phyloP scores from a whole-genome alignment of 2,888 invertebrate species.

The Rotaria magnacalcarata region DNA sequence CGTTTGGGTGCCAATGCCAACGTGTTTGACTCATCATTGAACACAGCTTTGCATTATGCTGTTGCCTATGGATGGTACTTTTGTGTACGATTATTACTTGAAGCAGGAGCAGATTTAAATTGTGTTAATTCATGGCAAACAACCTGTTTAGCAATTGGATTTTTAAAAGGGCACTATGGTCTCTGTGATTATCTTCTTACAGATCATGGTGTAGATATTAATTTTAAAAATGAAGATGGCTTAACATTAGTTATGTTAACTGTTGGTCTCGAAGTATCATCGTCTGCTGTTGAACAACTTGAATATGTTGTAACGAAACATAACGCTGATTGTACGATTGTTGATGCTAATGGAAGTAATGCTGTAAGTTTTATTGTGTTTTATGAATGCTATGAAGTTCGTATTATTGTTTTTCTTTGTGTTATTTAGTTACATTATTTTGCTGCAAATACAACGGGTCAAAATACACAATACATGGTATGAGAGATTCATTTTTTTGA shows the following conservation, averaged over 20 bases:
- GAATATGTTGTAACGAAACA: slow-evolving; percentile 43
- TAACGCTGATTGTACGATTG: slow-evolving; percentile 34
- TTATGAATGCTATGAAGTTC: too few relatives aligned
- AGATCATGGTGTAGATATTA: slow-evolving; percentile 38
- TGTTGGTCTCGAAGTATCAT: slow-evolving; percentile 14
- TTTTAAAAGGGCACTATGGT: slow-evolving; percentile 45
- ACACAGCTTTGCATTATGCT: slow-evolving; percentile 62
- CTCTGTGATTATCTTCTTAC: slow-evolving; percentile 43
- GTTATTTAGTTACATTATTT: slow-evolving; percentile 43
- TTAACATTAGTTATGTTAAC: slow-evolving; percentile 44
- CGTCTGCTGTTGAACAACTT: slow-evolving; percentile 38
- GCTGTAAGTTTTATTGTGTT: neutral
- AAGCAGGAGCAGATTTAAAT: slow-evolving; percentile 43
- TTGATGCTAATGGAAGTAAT: slow-evolving; percentile 39
- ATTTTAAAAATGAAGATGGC: slow-evolving; percentile 43
- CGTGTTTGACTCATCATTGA: slow-evolving; percentile 61
- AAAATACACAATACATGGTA: neutral
- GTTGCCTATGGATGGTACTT: slow-evolving; percentile 64
- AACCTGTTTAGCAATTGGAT: slow-evolving; percentile 38
- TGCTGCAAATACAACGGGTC: slow-evolving; percentile 8
- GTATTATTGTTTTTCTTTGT: neutral
- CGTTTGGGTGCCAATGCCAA: slow-evolving; percentile 60
- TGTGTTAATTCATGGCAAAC: slow-evolving; percentile 39
- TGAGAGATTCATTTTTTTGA: neutral
- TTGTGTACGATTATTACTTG: slow-evolving; percentile 59